Evolutionary conservation across 2,113 vertebrate species (phyloP), one percentile per base, ranked within the genome.

Genomic region (Neopipo cinnamomea): DNA sequence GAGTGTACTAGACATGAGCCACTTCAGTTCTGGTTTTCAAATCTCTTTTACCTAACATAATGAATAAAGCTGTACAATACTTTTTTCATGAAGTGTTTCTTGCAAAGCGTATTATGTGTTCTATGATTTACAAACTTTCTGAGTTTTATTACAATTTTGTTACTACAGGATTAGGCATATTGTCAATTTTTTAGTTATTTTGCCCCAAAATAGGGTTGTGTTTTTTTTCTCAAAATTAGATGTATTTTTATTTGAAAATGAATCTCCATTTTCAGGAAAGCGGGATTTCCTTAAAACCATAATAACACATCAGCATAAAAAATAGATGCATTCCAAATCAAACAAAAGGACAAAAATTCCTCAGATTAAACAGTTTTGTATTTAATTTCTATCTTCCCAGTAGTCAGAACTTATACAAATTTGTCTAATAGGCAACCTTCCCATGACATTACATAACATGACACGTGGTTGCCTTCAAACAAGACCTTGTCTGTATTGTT

Each of bases 201-300:
- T 89, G 0, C 9, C 20, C 6, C 8, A 9, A 46, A 88, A 71
- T 0, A 8, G 3, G 19, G 2, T 2, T 10, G 1, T 44, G 41
- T 66, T 65, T 44, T 65, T 44, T 61, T 83, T 27, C 19, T 76
- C 31, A 85, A 76, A 91, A 85, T 50, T 14, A 61, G 7, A 21
- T 27, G 3, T 1, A 49, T 70, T 85, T 83, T 73, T 46, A 50
- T 58, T 70, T 21, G 3, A 53, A 85, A 91, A 28, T 6, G 2
- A 62, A 39, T 59, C 7, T 39, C 1, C 33, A 31, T 65, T 85
- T n/a, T 80, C 28, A 71, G 62, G 39, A 91, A 68, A 58, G 23
- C 23, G 52, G 6, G 27, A 9, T 93, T 91, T 70, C 5, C 3
- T 82, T 83, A 31, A 55, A 74, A 44, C 22, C 59, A 5, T 70